phyloP scores from a whole-genome alignment of 2,113 vertebrate species.

The Eulemur rufifrons region DNA sequence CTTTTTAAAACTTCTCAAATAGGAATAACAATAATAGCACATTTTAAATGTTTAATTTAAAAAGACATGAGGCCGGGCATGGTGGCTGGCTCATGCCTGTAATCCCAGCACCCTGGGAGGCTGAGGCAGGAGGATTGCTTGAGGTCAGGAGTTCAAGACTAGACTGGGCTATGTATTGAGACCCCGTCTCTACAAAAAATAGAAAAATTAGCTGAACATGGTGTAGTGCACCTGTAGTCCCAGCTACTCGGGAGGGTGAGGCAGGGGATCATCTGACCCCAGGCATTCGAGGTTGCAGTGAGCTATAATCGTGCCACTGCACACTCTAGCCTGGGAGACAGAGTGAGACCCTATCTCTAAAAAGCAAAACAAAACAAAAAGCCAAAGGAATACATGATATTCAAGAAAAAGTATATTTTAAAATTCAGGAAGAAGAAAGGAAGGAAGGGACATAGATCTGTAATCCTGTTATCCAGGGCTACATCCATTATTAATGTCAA shows the following conservation, averaged over 20 bases:
- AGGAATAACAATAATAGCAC: neutral
- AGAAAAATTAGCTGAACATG: neutral
- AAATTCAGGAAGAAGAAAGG: neutral
- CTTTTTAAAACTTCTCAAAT: neutral
- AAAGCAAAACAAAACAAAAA: neutral
- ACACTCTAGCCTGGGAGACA: no score
- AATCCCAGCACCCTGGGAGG: neutral
- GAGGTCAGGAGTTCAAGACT: neutral
- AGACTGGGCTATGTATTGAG: neutral
- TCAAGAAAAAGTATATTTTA: neutral
- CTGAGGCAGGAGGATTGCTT: neutral
- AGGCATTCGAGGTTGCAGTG: neutral
- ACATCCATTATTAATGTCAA: neutral
- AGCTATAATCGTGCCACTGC: neutral
- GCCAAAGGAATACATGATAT: neutral
- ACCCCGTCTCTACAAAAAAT: neutral
- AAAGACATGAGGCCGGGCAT: neutral
- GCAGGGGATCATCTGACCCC: neutral
- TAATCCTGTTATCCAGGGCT: neutral
- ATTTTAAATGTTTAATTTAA: conserved; percentile 26
- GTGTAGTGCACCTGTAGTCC: neutral
- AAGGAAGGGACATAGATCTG: neutral
- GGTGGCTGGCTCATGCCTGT: neutral
- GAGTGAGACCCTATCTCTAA: neutral
- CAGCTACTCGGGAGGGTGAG: neutral